Base-by-base conservation (phyloP, 2,797 vertebrate species). In the Morus bassanus region DNA sequence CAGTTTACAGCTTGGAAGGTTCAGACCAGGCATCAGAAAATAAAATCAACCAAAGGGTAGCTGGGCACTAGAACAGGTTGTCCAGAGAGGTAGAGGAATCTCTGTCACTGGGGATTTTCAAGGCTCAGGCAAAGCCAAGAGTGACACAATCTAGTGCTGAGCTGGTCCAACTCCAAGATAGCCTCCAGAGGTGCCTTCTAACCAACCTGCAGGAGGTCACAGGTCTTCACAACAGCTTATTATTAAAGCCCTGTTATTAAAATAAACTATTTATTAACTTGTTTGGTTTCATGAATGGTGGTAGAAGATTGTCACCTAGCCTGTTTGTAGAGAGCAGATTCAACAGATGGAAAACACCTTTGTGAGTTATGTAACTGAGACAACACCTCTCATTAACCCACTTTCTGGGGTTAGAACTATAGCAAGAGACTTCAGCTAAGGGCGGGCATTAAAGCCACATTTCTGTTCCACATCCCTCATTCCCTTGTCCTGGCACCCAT, bases 271-370 rank as follows among this genome's bases (percentile, higher is more conserved):
- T 81, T 86, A 92, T 92, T 94, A 85, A 80, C 45, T 91, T 88
- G 82, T 77, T 94, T 92, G 70, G 39, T 76, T 92, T 95, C 24
- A 23, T 80, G 87, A 89, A 53, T 72, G 37, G n/a, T 64, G n/a
- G 56, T n/a, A 72, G 65, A 94, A 91, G 84, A 96, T 94, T 97
- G 96, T 92, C 75, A 88, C 85, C 73, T 19, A 92, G 94, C 96
- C 94, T 91, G 96, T 93, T 95, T 72, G 73, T 79, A 94, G 57
- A n/a, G 21, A 69, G 57, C 72, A 56, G 45, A 37, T 64, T 79
- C 48, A 60, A 37, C 23, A 56, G 28, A 57, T 33, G 45, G 78
- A 64, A 70, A 95, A 93, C 78, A 94, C 78, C 75, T 88, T 12
- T 30, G 18, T 60, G 60, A 89, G 68, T 94, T 93, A 31, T 7